Base-by-base conservation (phyloP, 92 coral and sea anemone genomes). In the Zoanthus sansibaricus region DNA sequence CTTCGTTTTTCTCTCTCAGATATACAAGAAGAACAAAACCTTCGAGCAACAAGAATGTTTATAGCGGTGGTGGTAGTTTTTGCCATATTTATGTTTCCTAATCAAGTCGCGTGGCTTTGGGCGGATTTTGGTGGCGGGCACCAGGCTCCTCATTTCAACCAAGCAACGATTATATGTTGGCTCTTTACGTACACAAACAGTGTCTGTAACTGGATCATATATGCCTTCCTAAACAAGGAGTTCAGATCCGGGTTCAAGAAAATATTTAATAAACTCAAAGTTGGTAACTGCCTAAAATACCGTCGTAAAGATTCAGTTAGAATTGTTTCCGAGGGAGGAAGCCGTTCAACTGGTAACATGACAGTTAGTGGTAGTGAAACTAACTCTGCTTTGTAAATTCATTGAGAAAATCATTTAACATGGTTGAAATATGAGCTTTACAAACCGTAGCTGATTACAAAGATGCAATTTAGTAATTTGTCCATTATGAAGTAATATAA, bases 71-170 rank as follows among this genome's bases (percentile, higher is more conserved):
- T 94, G 54, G 83, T 68, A 8, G 92, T 94, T n/a, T 94, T 94
- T 75, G 92, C 98, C 0, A 48, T 93, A 17, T 93, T 93, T 48
- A 94, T 94, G 98, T 92, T 94, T 15, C 98, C 98, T 0, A 94
- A 94, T 71, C 98, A 94, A 73, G 64, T 93, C 14, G 82, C 91
- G 0, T 94, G 98, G 98, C 75, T 94, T 33, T 94, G 96, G 98
- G 86, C 82, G n/a, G 98, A 94, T 82, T 93, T 94, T 82, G 96
- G 96, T 30, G 87, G 87, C 9, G 94, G 92, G 1, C 79, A 89
- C 7, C 47, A 78, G 0, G 79, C 54, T 5, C 70, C 75, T 11
- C 87, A 75, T 30, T 87, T 94, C 66, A 90, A 89, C 74, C 83
- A 73, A 64, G 92, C 92, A 1, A 82, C 83, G 14, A 94, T 94